Evolutionary conservation across 2,113 vertebrate species (phyloP), one percentile per base, ranked within the genome.

Genomic region (Heterochromis multidens): DNA sequence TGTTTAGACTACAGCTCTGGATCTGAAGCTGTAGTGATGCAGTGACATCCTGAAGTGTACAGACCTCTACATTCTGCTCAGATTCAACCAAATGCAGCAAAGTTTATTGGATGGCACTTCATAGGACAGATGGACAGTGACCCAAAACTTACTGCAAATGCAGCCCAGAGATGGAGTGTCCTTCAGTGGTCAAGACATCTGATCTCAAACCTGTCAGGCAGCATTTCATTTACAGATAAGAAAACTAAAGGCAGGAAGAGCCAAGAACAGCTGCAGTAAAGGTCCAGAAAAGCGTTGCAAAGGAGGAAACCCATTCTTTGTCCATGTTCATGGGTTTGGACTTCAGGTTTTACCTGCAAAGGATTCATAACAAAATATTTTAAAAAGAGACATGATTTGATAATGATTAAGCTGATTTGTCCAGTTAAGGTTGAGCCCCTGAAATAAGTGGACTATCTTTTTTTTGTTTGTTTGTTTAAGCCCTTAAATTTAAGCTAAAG

Each of bases 81-180:
- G 6, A 52, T 46, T 46, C 12, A 14, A 13, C 40, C 12, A 13
- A 13, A 13, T 7, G 6, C 49, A 17, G 6, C 40, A 12, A 43
- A 33, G 33, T 40, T 67, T 40, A 67, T 4, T 27, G 0, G 37
- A 37, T 43, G 35, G n/a, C n/a, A 10, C n/a, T 3, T 67, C 35
- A 0, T 14, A 37, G 35, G 12, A 16, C 61, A 0, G 6, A 4
- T 63, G 61, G 2, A 56, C 54, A 23, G 1, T 56, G 21, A 56
- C 21, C 21, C 54, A 56, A 56, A 56, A 56, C 54, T 23, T 11
- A 56, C 5, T 23, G n/a, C 54, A 56, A 23, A n/a, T 56, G 21
- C 21, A 56, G n/a, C 9, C 52, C 56, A 0, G 0, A 17, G 52
- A 46, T 16, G 40, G 12, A 43, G 4, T 13, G 12, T 40, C 14